phyloP scores from a whole-genome alignment of 2,888 invertebrate species.

The Cerastis leucographa region DNA sequence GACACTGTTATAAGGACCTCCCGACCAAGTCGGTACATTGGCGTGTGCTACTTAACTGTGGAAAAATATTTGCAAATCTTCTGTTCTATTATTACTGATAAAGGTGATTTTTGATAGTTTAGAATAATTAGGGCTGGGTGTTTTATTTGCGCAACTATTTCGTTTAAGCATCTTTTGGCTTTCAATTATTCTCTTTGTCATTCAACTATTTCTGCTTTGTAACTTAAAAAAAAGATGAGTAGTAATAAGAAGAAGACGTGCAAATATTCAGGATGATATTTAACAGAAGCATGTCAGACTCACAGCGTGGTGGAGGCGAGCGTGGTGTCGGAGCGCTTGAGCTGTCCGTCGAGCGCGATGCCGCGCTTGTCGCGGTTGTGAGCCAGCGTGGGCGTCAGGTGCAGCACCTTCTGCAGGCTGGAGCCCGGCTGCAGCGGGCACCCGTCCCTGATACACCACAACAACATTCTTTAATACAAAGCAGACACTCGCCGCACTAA shows the following conservation, averaged over 20 bases:
- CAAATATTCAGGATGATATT: background rate
- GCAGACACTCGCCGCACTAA: background rate
- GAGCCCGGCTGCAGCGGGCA: constrained; percentile 97
- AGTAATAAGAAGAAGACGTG: background rate
- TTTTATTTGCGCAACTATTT: background rate
- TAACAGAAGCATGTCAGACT: constrained; percentile 75
- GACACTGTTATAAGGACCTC: background rate
- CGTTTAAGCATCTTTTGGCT: background rate
- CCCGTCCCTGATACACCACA: constrained; percentile 92
- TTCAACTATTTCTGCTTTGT: background rate
- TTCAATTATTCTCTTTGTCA: background rate
- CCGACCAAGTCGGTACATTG: no score
- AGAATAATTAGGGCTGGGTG: background rate
- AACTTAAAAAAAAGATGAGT: background rate
- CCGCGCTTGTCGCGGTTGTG: constrained; percentile 96
- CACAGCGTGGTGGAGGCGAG: constrained; percentile 98
- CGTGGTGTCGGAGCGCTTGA: constrained; percentile 95
- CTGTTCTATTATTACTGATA: background rate
- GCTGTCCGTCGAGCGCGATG: constrained; percentile 97
- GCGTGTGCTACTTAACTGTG: no score
- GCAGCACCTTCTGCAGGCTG: constrained; percentile 96
- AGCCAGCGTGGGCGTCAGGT: constrained; percentile 94
- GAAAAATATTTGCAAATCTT: background rate
- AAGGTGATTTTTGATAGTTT: background rate
- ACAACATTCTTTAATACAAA: background rate